Evolutionary conservation across 2,888 invertebrate genomes (phyloP).

Genomic region (Cosmia trapezina): DNA sequence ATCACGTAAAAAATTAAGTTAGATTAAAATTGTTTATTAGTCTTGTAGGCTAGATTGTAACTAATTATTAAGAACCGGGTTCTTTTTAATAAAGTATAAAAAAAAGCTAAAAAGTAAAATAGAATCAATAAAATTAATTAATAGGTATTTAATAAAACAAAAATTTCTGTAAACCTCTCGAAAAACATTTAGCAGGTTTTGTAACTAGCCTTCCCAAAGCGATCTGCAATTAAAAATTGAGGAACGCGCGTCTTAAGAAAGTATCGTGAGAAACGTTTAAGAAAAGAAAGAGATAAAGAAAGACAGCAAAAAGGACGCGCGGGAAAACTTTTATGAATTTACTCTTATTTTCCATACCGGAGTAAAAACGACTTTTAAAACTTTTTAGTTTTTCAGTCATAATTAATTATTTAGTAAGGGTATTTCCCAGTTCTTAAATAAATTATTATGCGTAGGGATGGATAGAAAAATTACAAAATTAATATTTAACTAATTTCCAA

Average conservation of each 20-base stretch:
- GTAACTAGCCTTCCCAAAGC: background rate
- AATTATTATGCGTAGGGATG: background rate
- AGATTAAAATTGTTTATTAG: too few relatives aligned
- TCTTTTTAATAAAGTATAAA: too few relatives aligned
- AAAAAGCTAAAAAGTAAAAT: background rate
- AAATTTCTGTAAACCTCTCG: too few relatives aligned
- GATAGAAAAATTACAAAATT: background rate
- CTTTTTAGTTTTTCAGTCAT: background rate
- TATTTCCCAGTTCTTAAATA: conserved; percentile 7
- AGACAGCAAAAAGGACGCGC: background rate
- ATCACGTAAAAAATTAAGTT: too few relatives aligned
- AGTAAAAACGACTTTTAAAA: background rate
- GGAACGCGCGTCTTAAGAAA: background rate
- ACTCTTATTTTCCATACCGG: conserved; percentile 1
- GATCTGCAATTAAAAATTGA: background rate
- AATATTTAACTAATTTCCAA: background rate
- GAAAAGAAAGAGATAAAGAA: background rate
- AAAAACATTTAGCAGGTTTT: background rate
- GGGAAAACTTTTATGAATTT: conserved; percentile 37
- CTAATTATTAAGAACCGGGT: too few relatives aligned
- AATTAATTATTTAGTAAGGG: background rate
- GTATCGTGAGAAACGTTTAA: background rate
- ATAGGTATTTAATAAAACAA: background rate
- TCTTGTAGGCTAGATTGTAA: too few relatives aligned
- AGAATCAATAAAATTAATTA: background rate